These are phyloP conservation scores for Rhodeus uyekii DNA, from an alignment of 2,797 vertebrate genomes.

Conservation along the genomic window DNA sequence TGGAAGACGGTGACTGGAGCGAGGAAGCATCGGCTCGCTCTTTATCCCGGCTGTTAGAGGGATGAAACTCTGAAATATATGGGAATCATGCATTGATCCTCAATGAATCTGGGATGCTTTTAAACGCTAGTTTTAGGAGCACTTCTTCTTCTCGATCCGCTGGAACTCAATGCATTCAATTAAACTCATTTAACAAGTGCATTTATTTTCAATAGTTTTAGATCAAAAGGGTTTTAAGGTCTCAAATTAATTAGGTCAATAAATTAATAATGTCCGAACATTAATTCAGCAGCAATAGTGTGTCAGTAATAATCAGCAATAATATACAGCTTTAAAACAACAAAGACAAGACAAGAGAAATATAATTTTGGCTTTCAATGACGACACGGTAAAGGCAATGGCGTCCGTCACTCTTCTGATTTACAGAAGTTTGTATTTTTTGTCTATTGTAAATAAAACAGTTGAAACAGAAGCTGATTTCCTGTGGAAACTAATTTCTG, in stretches of 20 bases:
- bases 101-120: no score
- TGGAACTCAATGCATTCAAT: no score
- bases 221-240: not conserved
- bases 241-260: no score
- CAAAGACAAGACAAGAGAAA: not conserved
- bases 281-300: not conserved
- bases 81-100: no score
- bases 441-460: constrained; percentile 54
- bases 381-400: no score
- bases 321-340: not conserved
- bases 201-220: not conserved
- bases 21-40: no score
- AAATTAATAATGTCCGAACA: no score
- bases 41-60: no score
- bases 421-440: constrained; percentile 46
- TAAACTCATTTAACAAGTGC: not conserved
- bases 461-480: not conserved
- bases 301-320: not conserved
- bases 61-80: no score
- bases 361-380: not conserved
- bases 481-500: not conserved
- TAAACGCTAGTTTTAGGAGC: no score
- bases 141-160: no score
- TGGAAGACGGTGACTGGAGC: no score
- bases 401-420: not conserved